Conservation (phyloP, 2,797 vertebrate species). For the Trachurus trachurus region DNA sequence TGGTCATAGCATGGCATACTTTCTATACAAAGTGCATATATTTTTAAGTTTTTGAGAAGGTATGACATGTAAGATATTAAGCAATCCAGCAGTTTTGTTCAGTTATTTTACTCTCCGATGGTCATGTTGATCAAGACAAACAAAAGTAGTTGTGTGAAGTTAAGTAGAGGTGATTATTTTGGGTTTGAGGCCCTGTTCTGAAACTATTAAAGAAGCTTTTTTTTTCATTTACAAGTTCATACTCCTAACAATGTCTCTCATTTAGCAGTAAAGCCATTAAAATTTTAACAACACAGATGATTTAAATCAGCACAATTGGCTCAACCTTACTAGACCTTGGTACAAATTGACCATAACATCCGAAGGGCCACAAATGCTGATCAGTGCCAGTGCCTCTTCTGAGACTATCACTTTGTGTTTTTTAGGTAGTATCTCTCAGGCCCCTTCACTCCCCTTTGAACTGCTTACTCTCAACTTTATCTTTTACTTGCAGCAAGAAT, state of each 20-base stretch:
- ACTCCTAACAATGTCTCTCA: neutral
- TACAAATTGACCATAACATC: slow-evolving; percentile 7
- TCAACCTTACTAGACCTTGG: neutral
- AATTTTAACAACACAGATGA: slow-evolving; percentile 12
- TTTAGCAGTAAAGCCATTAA: slow-evolving; percentile 26
- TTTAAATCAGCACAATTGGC: slow-evolving; percentile 4
- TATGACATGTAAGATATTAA: slow-evolving; percentile 34
- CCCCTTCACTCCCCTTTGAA: slow-evolving; percentile 29
- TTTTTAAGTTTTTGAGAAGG: slow-evolving; percentile 21
- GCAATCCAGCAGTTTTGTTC: slow-evolving; percentile 20
- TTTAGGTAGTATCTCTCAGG: slow-evolving; percentile 29
- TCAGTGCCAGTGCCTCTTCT: slow-evolving; percentile 15
- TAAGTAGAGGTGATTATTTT: neutral
- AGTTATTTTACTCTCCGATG: no score
- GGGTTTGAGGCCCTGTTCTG: neutral
- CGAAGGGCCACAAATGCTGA: slow-evolving; percentile 16
- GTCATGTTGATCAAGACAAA: neutral
- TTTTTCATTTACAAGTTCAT: neutral
- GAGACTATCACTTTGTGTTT: slow-evolving; percentile 27
- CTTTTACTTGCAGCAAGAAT: neutral
- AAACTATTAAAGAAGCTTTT: neutral
- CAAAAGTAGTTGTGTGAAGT: neutral
- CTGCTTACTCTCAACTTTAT: neutral
- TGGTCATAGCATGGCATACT: slow-evolving; percentile 2
- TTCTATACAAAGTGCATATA: neutral